Evolutionary conservation across 1,140 invertebrate species (phyloP).

Genomic region (Palaemon carinicauda): DNA sequence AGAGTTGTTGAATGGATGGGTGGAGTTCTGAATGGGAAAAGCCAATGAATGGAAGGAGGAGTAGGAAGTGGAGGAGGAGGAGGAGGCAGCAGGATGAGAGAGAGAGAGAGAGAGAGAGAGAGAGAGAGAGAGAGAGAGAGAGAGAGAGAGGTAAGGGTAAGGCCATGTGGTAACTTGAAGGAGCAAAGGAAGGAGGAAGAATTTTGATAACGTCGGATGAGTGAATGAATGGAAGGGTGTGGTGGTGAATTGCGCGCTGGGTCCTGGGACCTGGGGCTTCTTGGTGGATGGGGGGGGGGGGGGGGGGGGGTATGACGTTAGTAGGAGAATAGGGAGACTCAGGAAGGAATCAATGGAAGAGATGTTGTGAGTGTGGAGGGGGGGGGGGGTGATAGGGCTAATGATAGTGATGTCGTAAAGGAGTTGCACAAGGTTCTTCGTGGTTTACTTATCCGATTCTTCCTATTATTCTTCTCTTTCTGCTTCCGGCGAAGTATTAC

Average conservation of each 20-base stretch:
- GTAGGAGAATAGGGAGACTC: not conserved
- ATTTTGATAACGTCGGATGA: no score
- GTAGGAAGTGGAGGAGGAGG: no score
- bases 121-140: not conserved
- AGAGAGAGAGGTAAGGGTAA: not conserved
- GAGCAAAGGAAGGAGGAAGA: not conserved
- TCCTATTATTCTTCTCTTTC: not conserved
- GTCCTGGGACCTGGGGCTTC: no score
- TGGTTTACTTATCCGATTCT: not conserved
- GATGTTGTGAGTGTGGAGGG: not conserved
- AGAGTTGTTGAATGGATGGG: not conserved
- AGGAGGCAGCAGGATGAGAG: not conserved
- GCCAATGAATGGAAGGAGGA: not conserved
- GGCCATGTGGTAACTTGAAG: not conserved
- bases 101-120: not conserved
- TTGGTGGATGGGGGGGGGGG: not conserved
- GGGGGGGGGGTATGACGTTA: not conserved
- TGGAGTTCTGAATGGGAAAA: not conserved
- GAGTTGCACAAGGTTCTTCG: not conserved
- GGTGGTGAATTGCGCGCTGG: no score
- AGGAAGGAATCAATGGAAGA: not conserved
- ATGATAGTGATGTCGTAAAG: not conserved
- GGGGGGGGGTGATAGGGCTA: not conserved
- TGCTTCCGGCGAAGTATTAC: no score
- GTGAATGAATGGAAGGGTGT: no score